Evolutionary conservation across 2,113 vertebrate species (phyloP).

Genomic region (Montifringilla adamsi): DNA sequence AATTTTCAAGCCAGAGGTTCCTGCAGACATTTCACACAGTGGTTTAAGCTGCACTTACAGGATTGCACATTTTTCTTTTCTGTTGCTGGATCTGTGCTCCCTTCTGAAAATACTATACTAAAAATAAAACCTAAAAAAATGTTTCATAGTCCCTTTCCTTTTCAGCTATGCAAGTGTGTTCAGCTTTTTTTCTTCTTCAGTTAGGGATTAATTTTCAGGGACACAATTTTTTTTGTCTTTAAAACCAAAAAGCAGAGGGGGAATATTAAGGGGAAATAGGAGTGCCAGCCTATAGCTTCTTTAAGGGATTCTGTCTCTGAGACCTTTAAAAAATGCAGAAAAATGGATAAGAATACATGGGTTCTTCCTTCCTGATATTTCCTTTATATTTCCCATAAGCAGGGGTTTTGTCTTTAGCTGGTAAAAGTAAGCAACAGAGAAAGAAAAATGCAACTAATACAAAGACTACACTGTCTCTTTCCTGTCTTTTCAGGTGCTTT

Average conservation of each 20-base stretch:
- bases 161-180: neutral
- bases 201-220: neutral
- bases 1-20: neutral
- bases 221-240: neutral
- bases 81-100: neutral
- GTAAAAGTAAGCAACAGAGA: neutral
- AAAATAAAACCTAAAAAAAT: neutral
- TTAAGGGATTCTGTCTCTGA: neutral
- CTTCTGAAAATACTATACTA: neutral
- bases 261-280: neutral
- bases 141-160: neutral
- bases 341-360: neutral
- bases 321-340: neutral
- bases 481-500: conserved; percentile 85
- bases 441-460: neutral
- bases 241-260: neutral
- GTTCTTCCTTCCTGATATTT: neutral
- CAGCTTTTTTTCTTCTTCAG: neutral
- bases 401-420: neutral
- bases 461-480: neutral
- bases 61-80: neutral
- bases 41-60: neutral
- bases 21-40: neutral
- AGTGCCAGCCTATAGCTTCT: neutral
- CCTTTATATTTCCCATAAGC: neutral